Evolutionary conservation across 2,888 invertebrate genomes (phyloP).

Genomic region (Papilio demoleus): DNA sequence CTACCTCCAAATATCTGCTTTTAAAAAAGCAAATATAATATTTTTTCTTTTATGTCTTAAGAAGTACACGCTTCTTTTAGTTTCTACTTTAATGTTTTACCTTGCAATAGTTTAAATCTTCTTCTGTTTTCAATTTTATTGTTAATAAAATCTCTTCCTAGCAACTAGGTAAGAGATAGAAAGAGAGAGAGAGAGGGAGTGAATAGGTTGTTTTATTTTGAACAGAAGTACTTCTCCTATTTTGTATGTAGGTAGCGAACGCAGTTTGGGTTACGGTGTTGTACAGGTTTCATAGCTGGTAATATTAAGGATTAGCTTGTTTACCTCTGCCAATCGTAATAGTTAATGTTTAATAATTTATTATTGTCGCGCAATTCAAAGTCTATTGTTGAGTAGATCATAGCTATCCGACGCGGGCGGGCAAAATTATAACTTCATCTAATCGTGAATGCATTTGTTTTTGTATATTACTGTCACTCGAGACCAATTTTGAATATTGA

Average conservation of each 20-base stretch:
- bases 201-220: constrained; percentile 18
- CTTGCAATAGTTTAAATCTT: constrained; percentile 10
- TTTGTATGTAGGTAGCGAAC: constrained; percentile 73
- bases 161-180: background rate
- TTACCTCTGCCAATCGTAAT: constrained; percentile 84
- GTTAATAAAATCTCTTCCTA: constrained; percentile 8
- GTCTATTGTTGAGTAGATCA: constrained; percentile 82
- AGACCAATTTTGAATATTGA: constrained; percentile 81
- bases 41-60: constrained; percentile 14
- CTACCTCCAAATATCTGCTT: constrained; percentile 17
- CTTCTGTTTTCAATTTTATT: constrained; percentile 1
- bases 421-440: constrained; percentile 62
- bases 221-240: constrained; percentile 62
- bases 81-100: background rate
- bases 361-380: constrained; percentile 80
- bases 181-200: background rate
- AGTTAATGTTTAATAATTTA: constrained; percentile 82
- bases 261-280: constrained; percentile 81
- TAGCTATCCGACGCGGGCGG: constrained; percentile 76
- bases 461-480: constrained; percentile 73
- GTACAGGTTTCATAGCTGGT: constrained; percentile 83
- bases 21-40: background rate
- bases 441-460: constrained; percentile 75
- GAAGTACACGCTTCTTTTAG: constrained; percentile 10
- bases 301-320: constrained; percentile 82